Evolutionary conservation across 2,113 vertebrate genomes (phyloP).

Genomic region (Nibea coibor): DNA sequence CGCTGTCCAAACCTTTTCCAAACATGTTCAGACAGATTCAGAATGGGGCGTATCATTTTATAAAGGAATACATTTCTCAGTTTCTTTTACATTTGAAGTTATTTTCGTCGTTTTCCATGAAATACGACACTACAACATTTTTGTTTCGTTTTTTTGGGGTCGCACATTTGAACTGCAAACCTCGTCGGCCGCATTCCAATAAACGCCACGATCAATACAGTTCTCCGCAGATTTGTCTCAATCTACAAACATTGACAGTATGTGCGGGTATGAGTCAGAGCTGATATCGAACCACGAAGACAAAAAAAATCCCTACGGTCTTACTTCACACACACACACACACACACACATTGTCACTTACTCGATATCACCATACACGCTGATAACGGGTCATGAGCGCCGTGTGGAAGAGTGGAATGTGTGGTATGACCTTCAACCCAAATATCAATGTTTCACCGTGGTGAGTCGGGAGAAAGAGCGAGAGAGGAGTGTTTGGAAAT

Average conservation of each 20-base stretch:
- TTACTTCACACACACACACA: background rate
- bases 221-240: constrained; percentile 72
- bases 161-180: constrained; percentile 37
- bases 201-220: constrained; percentile 68
- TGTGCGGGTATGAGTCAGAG: constrained; percentile 55
- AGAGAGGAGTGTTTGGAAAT: constrained; percentile 75
- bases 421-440: constrained; percentile 80
- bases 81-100: too few species aligned
- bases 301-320: constrained; percentile 36
- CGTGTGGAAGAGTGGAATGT: constrained; percentile 75
- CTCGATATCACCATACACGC: constrained; percentile 51
- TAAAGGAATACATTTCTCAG: too few species aligned
- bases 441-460: constrained; percentile 78
- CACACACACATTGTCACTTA: constrained; percentile 47
- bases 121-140: too few species aligned
- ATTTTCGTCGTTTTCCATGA: too few species aligned
- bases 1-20: too few species aligned
- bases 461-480: constrained; percentile 55
- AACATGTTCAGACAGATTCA: too few species aligned
- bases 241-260: constrained; percentile 69
- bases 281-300: constrained; percentile 55
- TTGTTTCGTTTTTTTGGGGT: too few species aligned
- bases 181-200: constrained; percentile 63
- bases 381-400: constrained; percentile 74
- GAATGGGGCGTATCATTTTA: too few species aligned